Evolutionary conservation across 23 tunicate species (phyloP).

Genomic region (Halocynthia roretzi): DNA sequence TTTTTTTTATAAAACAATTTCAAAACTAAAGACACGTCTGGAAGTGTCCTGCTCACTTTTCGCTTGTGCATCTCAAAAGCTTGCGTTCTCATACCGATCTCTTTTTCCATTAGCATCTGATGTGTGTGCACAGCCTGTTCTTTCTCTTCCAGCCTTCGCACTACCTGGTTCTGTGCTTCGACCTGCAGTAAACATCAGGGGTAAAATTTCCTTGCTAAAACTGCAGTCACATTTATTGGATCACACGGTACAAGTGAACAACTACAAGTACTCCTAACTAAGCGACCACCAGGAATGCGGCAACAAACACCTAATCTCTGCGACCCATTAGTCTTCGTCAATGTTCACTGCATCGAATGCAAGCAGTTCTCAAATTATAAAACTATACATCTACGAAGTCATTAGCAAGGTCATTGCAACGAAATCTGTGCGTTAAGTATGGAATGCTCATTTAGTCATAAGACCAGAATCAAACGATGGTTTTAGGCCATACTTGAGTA

Average conservation of each 20-base stretch:
- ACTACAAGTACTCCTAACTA: too few relatives aligned
- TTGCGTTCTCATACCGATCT: conserved; percentile 54
- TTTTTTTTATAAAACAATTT: not conserved
- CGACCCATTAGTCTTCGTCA: too few relatives aligned
- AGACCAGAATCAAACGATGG: too few relatives aligned
- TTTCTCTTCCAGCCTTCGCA: conserved; percentile 81
- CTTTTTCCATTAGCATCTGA: conserved; percentile 56
- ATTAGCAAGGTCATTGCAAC: not conserved
- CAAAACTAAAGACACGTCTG: not conserved
- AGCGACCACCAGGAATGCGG: too few relatives aligned
- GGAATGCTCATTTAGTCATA: not conserved
- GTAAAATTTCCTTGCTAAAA: not conserved
- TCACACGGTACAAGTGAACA: not conserved
- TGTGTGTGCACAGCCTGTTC: conserved; percentile 61
- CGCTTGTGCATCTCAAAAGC: conserved; percentile 83
- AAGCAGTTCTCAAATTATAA: too few relatives aligned
- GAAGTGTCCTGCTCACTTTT: conserved; percentile 28
- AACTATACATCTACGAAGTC: not conserved
- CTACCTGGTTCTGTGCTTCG: conserved; percentile 82
- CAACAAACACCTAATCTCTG: too few relatives aligned
- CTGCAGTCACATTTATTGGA: too few relatives aligned
- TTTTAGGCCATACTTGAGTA: conserved; percentile 31
- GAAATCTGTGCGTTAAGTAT: not conserved
- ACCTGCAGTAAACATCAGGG: conserved; percentile 35
- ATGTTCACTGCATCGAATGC: too few relatives aligned